Conservation (phyloP, 2,113 vertebrate genomes). For the Tragelaphus imberbis region DNA sequence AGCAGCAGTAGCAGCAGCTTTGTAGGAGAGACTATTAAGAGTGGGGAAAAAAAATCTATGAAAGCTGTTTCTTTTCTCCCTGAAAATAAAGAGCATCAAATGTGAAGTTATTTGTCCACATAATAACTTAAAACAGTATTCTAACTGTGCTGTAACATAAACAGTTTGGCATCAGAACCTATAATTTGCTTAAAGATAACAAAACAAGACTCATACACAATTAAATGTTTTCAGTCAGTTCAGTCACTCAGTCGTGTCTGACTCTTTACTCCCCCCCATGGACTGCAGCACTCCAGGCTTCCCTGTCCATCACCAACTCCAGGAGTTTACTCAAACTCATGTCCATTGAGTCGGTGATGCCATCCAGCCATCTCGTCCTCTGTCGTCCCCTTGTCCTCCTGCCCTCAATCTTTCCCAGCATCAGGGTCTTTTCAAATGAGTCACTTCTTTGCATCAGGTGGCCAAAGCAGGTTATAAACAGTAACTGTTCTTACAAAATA, state of each 20-base stretch:
- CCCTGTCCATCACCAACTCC: neutral
- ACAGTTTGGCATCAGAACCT: slow-evolving; percentile 11
- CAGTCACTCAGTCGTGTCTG: neutral
- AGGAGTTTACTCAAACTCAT: neutral
- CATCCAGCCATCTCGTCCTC: neutral
- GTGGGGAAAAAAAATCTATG: neutral
- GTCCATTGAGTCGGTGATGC: neutral
- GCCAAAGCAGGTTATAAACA: neutral
- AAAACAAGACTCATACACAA: neutral
- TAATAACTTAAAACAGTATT: slow-evolving; percentile 7
- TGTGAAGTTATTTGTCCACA: slow-evolving; percentile 11
- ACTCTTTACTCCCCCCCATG: neutral
- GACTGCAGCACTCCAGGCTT: neutral
- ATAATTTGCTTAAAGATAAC: slow-evolving; percentile 43
- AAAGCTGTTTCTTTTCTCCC: neutral
- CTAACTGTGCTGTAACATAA: neutral
- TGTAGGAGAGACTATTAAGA: slow-evolving; percentile 13
- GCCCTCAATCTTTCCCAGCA: neutral
- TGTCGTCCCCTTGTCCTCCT: neutral
- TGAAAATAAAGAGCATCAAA: slow-evolving; percentile 14
- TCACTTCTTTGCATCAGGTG: neutral
- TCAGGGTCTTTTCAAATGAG: neutral
- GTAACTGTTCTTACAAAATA: slow-evolving; percentile 52
- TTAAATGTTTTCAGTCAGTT: slow-evolving; percentile 10
- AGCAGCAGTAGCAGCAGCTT: too few relatives aligned